Evolutionary conservation across 2,113 vertebrate species (phyloP).

Genomic region (Tetrao urogallus): DNA sequence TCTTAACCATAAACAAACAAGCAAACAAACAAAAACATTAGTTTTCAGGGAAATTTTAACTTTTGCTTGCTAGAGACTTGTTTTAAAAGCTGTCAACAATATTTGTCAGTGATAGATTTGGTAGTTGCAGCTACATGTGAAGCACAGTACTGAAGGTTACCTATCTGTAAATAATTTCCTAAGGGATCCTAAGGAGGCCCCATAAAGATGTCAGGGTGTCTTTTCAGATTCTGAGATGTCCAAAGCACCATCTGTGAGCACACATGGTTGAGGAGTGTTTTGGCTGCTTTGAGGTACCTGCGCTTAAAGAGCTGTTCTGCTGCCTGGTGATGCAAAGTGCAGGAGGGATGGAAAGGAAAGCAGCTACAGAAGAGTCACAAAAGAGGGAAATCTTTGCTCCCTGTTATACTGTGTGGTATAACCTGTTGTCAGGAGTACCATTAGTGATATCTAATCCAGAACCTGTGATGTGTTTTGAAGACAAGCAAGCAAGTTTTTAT

Average conservation of each 20-base stretch:
- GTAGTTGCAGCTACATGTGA: neutral
- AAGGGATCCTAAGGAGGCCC: neutral
- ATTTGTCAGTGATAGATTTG: neutral
- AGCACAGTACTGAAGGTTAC: neutral
- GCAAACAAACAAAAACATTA: neutral
- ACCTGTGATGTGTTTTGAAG: neutral
- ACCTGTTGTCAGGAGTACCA: neutral
- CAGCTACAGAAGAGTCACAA: neutral
- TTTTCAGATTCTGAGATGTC: neutral
- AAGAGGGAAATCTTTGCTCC: neutral
- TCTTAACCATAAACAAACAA: neutral
- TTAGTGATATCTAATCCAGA: neutral
- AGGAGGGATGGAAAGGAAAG: neutral
- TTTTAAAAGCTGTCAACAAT: neutral
- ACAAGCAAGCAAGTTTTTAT: neutral
- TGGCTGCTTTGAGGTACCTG: neutral
- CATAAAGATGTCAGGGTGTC: neutral
- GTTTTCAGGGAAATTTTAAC: neutral
- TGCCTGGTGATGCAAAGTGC: neutral
- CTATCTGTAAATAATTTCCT: neutral
- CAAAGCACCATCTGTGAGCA: accelerated
- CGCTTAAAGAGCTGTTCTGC: neutral
- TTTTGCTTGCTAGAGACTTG: neutral
- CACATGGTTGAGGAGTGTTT: neutral
- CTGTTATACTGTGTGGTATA: neutral